Percentiles rank a stretch among this genome's conserved stretches.
phyloP scores from a whole-genome alignment of 1,140 invertebrate species.

The Solenopsis invicta region DNA sequence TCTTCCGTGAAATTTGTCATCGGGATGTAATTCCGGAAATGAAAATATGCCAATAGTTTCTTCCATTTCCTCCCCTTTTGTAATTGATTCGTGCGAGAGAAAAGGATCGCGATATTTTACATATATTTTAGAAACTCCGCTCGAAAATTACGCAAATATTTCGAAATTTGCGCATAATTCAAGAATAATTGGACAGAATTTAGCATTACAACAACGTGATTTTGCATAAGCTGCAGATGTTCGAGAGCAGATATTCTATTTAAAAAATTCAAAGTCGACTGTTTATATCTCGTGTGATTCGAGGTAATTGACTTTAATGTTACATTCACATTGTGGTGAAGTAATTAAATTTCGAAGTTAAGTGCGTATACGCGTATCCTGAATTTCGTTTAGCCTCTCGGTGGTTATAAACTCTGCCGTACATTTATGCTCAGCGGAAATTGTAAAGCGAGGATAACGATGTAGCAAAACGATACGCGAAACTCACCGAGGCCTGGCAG shows the following conservation, averaged over 20 bases:
- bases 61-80: background rate
- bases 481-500: slow-evolving; percentile 48
- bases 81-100: background rate
- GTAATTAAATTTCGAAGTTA: slow-evolving; percentile 16
- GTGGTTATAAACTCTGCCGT: slow-evolving; percentile 3
- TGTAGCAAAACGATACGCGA: slow-evolving; percentile 56
- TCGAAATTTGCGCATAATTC: background rate
- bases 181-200: background rate
- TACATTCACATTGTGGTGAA: too few relatives aligned
- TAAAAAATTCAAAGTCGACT: background rate
- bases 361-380: background rate
- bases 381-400: background rate
- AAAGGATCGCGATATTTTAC: background rate
- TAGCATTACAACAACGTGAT: background rate
- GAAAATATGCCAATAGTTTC: background rate
- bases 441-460: slow-evolving; percentile 54
- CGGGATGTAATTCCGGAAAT: slow-evolving; percentile 10
- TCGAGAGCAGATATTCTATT: background rate
- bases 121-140: slow-evolving; percentile 16
- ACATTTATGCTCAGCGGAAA: slow-evolving; percentile 33
- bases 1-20: slow-evolving; percentile 46
- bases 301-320: background rate
- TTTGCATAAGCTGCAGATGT: background rate
- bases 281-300: background rate
- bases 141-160: background rate